A percentile compares a stretch with the other conserved stretches of the same genome.
Conservation (phyloP, 2,888 invertebrate genomes). For the Zaprionus bogoriensis region DNA sequence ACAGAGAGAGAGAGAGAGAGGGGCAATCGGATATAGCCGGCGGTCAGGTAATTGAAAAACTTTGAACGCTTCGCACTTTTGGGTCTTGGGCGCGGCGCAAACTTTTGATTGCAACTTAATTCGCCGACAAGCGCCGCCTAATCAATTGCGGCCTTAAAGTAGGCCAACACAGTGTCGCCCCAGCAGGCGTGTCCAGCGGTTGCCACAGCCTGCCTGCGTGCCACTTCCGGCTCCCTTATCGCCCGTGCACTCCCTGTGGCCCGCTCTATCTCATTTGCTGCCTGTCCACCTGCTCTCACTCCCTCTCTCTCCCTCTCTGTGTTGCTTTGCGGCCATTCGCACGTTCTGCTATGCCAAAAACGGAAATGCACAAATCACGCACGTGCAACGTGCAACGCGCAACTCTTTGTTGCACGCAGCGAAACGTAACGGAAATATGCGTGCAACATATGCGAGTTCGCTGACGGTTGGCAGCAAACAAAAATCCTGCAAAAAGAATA, state of each 20-base stretch:
- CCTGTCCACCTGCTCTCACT: neutral
- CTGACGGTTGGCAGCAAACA: slow-evolving; percentile 38
- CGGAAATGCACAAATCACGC: slow-evolving; percentile 71
- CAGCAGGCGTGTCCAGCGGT: neutral
- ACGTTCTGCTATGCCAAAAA: slow-evolving; percentile 36
- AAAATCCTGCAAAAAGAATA: slow-evolving; percentile 8
- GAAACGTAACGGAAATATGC: slow-evolving; percentile 64
- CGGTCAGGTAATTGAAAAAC: slow-evolving; percentile 73
- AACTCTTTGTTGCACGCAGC: slow-evolving; percentile 48
- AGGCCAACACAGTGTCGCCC: neutral
- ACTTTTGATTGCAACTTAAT: slow-evolving; percentile 49
- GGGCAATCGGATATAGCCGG: slow-evolving; percentile 31
- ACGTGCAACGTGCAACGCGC: slow-evolving; percentile 27
- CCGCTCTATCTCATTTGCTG: too few species aligned
- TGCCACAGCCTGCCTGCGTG: slow-evolving; percentile 10
- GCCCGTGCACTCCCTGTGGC: slow-evolving; percentile 5
- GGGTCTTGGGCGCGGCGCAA: slow-evolving; percentile 26
- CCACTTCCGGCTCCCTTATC: slow-evolving; percentile 11
- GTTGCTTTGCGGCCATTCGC: neutral
- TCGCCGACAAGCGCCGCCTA: slow-evolving; percentile 24
- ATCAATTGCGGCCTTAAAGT: slow-evolving; percentile 63
- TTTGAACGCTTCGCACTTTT: slow-evolving; percentile 47
- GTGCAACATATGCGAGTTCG: slow-evolving; percentile 54
- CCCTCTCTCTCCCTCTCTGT: neutral
- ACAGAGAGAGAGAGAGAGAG: neutral